phyloP scores from a whole-genome alignment of 2,797 vertebrate species.

The Clamator glandarius region DNA sequence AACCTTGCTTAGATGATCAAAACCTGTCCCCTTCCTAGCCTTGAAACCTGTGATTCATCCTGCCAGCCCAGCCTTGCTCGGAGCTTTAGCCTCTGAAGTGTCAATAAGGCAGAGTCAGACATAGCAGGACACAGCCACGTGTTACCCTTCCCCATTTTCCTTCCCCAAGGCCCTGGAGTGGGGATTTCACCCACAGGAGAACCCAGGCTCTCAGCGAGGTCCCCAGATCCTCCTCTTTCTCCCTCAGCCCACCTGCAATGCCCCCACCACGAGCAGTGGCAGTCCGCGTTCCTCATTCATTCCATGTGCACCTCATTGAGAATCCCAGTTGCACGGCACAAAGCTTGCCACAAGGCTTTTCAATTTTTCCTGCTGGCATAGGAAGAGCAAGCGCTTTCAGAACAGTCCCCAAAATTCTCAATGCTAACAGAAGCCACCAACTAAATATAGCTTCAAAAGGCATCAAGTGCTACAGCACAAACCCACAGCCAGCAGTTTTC shows the following conservation, averaged over 20 bases:
- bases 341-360: slow-evolving; percentile 26
- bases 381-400: background rate
- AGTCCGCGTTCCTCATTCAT: background rate
- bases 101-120: background rate
- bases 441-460: slow-evolving; percentile 47
- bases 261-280: fast-evolving
- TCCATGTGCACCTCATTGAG: background rate
- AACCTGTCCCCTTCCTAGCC: background rate
- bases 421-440: background rate
- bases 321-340: background rate
- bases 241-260: background rate
- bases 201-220: background rate
- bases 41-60: slow-evolving; percentile 12
- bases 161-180: fast-evolving
- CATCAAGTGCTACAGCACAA: background rate
- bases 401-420: slow-evolving; percentile 23
- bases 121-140: background rate
- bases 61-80: background rate
- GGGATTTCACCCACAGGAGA: background rate
- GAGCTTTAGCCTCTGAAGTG: slow-evolving; percentile 41
- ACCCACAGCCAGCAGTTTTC: background rate
- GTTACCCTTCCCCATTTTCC: background rate
- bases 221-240: background rate
- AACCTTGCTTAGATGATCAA: slow-evolving; percentile 38
- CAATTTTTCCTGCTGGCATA: background rate